Evolutionary conservation across 2,888 invertebrate genomes (phyloP).

Genomic region (Latrodectus hesperus): DNA sequence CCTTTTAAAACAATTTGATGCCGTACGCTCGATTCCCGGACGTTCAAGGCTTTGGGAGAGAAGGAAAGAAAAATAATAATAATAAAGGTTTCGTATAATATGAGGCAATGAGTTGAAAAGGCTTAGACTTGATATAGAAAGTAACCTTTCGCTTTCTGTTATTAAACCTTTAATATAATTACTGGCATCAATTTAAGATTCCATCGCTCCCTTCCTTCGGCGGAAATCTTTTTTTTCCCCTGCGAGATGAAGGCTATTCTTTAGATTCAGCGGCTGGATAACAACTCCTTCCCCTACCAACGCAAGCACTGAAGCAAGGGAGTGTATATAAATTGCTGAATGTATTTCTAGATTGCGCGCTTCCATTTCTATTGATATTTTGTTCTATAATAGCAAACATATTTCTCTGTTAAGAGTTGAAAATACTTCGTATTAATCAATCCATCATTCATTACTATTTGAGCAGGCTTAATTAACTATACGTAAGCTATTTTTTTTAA

Average conservation of each 20-base stretch:
- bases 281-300: background rate
- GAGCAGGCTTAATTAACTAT: no score
- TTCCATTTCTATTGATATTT: no score
- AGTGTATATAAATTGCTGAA: background rate
- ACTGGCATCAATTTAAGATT: slow-evolving; percentile 68
- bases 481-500: no score
- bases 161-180: slow-evolving; percentile 68
- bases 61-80: background rate
- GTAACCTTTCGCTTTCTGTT: slow-evolving; percentile 66
- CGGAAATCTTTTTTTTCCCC: slow-evolving; percentile 8
- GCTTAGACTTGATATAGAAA: slow-evolving; percentile 50
- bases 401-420: no score
- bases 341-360: no score
- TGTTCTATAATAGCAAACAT: no score
- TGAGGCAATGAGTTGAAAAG: slow-evolving; percentile 31
- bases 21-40: slow-evolving; percentile 1
- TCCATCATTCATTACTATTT: no score
- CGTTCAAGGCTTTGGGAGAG: background rate
- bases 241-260: slow-evolving; percentile 30
- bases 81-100: slow-evolving; percentile 9
- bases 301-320: background rate
- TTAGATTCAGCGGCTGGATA: slow-evolving; percentile 21
- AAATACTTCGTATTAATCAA: no score
- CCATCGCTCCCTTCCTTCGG: background rate
- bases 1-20: slow-evolving; percentile 45